These are phyloP conservation scores for Leptinotarsa tumamoca DNA, from an alignment of 2,888 invertebrate species.

Conservation along the genomic window DNA sequence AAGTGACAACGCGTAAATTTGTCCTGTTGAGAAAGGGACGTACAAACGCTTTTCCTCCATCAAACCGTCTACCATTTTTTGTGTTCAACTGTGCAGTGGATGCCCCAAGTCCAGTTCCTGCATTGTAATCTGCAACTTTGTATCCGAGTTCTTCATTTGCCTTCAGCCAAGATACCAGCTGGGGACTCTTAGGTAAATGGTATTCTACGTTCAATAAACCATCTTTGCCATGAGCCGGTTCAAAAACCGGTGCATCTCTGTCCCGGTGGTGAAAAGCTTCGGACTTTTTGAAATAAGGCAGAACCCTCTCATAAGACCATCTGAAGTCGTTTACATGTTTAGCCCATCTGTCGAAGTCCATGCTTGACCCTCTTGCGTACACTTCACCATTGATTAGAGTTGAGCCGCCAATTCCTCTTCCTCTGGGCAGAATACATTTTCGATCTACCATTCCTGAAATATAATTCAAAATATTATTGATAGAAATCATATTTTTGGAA, in stretches of 20 bases:
- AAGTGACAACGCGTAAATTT: conserved; percentile 78
- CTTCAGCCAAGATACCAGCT: conserved; percentile 69
- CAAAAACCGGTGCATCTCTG: conserved; percentile 23
- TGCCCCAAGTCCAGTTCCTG: conserved; percentile 69
- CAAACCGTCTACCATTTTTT: conserved; percentile 78
- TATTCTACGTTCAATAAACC: conserved; percentile 38
- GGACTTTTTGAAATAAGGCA: conserved; percentile 63
- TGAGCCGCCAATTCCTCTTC: conserved; percentile 69
- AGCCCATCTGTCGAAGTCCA: conserved; percentile 68
- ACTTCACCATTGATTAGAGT: conserved; percentile 68
- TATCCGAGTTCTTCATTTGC: conserved; percentile 75
- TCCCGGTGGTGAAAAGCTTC: conserved; percentile 28
- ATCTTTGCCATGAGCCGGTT: conserved; percentile 29
- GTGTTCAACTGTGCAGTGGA: conserved; percentile 77
- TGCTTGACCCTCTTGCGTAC: conserved; percentile 66
- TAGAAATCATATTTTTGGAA: too few species aligned
- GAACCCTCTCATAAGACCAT: conserved; percentile 71
- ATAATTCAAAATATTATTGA: neutral
- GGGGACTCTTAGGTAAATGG: conserved; percentile 35
- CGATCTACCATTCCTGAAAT: conserved; percentile 40
- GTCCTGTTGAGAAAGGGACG: conserved; percentile 73
- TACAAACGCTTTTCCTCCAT: conserved; percentile 81
- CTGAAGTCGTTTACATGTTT: conserved; percentile 54
- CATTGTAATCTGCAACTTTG: conserved; percentile 38
- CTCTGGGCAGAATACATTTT: conserved; percentile 63